Evolutionary conservation across 1,140 invertebrate genomes (phyloP), one percentile per base, ranked within the genome.

Genomic region (Paralvinella palmiformis): DNA sequence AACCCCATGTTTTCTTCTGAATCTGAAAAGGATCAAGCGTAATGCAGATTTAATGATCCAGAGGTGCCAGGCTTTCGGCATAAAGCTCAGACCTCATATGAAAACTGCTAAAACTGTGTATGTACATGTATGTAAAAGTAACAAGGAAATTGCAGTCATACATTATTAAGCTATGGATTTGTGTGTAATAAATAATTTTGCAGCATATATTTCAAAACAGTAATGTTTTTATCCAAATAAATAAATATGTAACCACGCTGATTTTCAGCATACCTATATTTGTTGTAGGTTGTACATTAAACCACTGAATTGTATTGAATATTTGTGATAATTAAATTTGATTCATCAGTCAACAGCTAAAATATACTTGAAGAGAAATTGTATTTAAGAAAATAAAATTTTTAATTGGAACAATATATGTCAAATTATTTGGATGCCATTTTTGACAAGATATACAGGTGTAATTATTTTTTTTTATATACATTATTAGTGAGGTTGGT

Each of bases 71-170:
- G 33, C 58, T 5, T 36, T 79, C 17, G 73, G 75, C 29, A 69
- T 81, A 2, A 61, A 72, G 20, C 69, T 80, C 0, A 62, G 79
- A 41, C 72, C 74, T 1, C 78, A 80, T 48, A 75, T 76, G 68
- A 81, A 80, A 63, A 80, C 78, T 6, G 76, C 79, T 63, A 80
- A 80, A 69, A 77, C 76, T 13, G 50, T 75, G 78, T 78, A 71
- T n/a, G n/a, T n/a, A n/a, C n/a, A n/a, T n/a, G n/a, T n/a, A n/a
- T n/a, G n/a, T n/a, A n/a, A n/a, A n/a, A n/a, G n/a, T n/a, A n/a
- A n/a, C n/a, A n/a, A n/a, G n/a, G n/a, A n/a, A n/a, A n/a, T n/a
- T n/a, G n/a, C n/a, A n/a, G n/a, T n/a, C n/a, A n/a, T n/a, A n/a
- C n/a, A n/a, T n/a, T n/a, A n/a, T n/a, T n/a, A n/a, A n/a, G n/a